Conservation (phyloP, 2,797 vertebrate species). For the Falco cherrug region DNA sequence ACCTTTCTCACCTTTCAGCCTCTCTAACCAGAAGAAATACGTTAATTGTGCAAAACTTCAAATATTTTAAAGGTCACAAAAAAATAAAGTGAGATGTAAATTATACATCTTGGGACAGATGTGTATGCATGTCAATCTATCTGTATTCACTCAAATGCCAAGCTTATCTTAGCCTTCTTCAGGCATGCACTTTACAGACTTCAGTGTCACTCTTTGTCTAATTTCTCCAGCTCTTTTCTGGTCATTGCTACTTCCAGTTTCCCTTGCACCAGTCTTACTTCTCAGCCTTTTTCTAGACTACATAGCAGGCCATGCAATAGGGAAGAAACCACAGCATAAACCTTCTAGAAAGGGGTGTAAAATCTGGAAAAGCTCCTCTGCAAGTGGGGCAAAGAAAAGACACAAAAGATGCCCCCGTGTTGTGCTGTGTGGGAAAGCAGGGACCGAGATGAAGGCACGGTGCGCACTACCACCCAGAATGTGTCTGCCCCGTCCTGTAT, state of each 20-base stretch:
- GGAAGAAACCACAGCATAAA: neutral
- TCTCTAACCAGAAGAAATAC: neutral
- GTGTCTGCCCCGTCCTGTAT: neutral
- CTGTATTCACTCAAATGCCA: neutral
- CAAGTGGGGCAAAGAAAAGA: neutral
- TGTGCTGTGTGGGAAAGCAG: neutral
- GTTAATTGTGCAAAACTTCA: conserved; percentile 29
- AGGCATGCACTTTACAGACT: neutral
- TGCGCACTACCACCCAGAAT: neutral
- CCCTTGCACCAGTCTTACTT: neutral
- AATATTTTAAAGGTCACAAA: conserved; percentile 50
- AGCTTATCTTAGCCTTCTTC: neutral
- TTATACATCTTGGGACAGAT: neutral
- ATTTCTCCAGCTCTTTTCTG: neutral
- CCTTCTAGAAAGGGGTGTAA: neutral
- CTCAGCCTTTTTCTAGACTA: neutral
- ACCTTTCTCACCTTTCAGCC: conserved; percentile 23
- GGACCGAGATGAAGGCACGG: neutral
- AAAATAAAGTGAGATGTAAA: neutral
- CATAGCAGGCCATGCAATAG: neutral
- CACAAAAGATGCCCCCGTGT: accelerated
- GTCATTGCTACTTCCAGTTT: neutral
- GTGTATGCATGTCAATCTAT: neutral
- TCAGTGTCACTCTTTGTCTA: neutral
- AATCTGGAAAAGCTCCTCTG: neutral